Conservation (phyloP, 2,888 invertebrate genomes). For the Lycia hirtaria region DNA sequence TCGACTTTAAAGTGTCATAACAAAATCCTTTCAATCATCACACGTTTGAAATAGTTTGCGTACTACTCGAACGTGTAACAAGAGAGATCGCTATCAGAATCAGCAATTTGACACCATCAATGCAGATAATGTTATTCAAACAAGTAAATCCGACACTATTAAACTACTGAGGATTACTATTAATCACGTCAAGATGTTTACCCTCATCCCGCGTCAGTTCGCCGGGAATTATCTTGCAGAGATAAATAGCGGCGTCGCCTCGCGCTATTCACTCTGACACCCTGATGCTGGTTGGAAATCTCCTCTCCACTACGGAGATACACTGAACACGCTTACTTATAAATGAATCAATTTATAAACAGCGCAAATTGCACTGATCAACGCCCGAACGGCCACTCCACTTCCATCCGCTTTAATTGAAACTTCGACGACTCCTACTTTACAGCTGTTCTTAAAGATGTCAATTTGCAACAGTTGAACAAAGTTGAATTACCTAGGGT, state of each 20-base stretch:
- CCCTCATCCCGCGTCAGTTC: constrained; percentile 79
- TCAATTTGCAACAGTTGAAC: constrained; percentile 61
- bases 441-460: constrained; percentile 57
- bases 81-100: constrained; percentile 34
- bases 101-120: constrained; percentile 59
- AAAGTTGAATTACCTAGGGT: constrained; percentile 59
- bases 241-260: constrained; percentile 73
- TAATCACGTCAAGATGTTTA: constrained; percentile 83
- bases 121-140: constrained; percentile 71
- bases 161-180: constrained; percentile 80
- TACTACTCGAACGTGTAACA: too few species aligned
- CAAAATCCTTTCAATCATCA: too few species aligned
- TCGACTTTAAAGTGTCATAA: too few species aligned
- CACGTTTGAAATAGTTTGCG: too few species aligned
- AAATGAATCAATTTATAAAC: constrained; percentile 67
- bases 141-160: constrained; percentile 77
- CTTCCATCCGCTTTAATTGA: constrained; percentile 42
- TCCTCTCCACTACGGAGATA: constrained; percentile 58
- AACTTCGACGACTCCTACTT: constrained; percentile 47
- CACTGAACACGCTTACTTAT: constrained; percentile 57
- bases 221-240: constrained; percentile 76
- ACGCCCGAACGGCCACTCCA: constrained; percentile 38
- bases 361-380: constrained; percentile 57
- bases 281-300: constrained; percentile 61
- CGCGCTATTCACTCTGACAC: constrained; percentile 54